Conservation (phyloP, 1,140 invertebrate genomes). For the Tribolium madens region DNA sequence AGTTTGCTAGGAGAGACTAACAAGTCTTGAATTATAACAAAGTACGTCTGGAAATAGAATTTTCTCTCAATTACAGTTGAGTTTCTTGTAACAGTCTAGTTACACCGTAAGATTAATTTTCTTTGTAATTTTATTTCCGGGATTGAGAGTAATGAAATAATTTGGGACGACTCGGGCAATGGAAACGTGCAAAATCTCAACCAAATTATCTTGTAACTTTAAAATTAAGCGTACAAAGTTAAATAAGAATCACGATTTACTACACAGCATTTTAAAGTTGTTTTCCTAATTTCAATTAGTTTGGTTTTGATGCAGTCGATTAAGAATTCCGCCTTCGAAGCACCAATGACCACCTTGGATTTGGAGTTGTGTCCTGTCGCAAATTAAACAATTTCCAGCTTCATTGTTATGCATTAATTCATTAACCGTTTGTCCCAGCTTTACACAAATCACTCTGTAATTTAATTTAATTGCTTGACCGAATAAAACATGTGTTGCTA, state of each 20-base stretch:
- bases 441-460: conserved; percentile 41
- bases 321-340: conserved; percentile 26
- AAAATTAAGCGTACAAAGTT: background rate
- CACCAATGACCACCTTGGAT: conserved; percentile 31
- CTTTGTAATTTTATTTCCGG: conserved; percentile 3
- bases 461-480: conserved; percentile 42
- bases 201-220: background rate
- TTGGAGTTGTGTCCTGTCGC: conserved; percentile 11
- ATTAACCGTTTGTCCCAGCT: conserved; percentile 36
- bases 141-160: background rate
- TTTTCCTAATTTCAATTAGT: background rate
- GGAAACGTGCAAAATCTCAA: background rate
- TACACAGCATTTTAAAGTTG: no score
- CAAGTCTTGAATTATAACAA: background rate
- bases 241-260: background rate
- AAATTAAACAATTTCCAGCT: conserved; percentile 39
- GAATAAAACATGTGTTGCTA: conserved; percentile 43
- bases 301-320: background rate
- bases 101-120: conserved; percentile 6
- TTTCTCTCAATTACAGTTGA: background rate
- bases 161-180: background rate
- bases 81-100: conserved; percentile 3
- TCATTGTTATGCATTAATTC: conserved; percentile 44
- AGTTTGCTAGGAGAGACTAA: no score
- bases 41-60: background rate